Evolutionary conservation across 2,113 vertebrate genomes (phyloP), one percentile per base, ranked within the genome.

Genomic region (Naja naja): DNA sequence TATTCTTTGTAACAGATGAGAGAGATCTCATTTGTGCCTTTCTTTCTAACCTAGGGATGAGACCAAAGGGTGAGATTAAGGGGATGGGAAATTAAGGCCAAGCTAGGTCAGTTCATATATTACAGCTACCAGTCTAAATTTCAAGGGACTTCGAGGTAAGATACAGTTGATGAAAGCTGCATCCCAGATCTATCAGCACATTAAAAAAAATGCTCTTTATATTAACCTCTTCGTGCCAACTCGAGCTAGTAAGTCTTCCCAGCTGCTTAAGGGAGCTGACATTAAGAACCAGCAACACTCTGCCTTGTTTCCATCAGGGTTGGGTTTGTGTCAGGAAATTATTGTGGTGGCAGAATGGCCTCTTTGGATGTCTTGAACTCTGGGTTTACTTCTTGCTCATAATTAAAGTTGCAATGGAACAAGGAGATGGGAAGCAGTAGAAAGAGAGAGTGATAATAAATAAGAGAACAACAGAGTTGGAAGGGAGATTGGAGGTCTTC

Each of bases 81-180:
- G 93, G 54, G 47, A 91, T 93, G 93, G 93, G 93, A 93, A 91
- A 93, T 93, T 89, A 93, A 93, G 93, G 90, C 69, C 90, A 93
- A 54, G 55, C 25, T 16, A 89, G 93, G 93, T 94, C 93, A 94
- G 55, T 49, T 92, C 39, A 86, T 94, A 94, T 89, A 89, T 94
- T 94, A 89, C 81, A 49, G 43, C 86, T 86, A 53, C 90, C 88
- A 54, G 87, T 60, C 93, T 92, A 91, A 94, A 91, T 92, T 94
- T 92, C 93, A 92, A 94, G 93, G 93, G 93, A 94, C 74, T 54
- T 86, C 1, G 49, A 18, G 55, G 47, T 86, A 89, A 87, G 90
- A 94, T 92, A 89, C 69, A 87, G 55, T 92, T 92, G 90, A 90
- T 94, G 93, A 92, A 92, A 3, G 45, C 88, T 11, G 22, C 74